Conservation (phyloP, 2,113 vertebrate genomes). For the Calcarius ornatus region DNA sequence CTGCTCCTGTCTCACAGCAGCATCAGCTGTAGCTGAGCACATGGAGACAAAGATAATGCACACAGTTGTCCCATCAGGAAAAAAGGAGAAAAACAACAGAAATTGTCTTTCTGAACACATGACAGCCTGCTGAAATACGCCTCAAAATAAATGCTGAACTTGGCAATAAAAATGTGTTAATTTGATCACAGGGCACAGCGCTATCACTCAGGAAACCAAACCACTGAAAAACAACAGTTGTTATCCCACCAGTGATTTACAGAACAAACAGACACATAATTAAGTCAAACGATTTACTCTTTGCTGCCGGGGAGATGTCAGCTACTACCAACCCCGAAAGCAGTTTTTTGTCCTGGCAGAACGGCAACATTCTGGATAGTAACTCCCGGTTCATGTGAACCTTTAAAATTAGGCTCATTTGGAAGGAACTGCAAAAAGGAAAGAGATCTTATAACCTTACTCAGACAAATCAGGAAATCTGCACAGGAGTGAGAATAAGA, state of each 20-base stretch:
- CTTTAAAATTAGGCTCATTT: background rate
- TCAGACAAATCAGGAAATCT: background rate
- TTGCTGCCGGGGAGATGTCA: background rate
- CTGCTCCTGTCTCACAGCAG: background rate
- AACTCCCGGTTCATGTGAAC: background rate
- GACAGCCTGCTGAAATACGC: background rate
- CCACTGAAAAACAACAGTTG: background rate
- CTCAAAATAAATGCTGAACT: background rate
- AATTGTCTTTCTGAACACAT: background rate
- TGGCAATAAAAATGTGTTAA: constrained; percentile 1
- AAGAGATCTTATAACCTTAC: background rate
- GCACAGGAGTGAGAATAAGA: background rate
- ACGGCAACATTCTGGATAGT: background rate
- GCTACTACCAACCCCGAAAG: background rate
- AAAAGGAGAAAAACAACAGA: background rate
- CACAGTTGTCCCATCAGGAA: accelerated
- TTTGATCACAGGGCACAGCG: background rate
- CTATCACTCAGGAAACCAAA: background rate
- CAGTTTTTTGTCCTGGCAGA: background rate
- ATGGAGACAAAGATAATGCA: background rate
- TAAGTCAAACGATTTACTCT: background rate
- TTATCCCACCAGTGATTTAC: background rate
- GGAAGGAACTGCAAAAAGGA: background rate
- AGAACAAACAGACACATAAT: background rate
- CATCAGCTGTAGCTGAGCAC: background rate